Percentiles rank a stretch among this genome's conserved stretches.
Conservation (phyloP, 2,888 invertebrate genomes). For the Eupithecia pulchellata region DNA sequence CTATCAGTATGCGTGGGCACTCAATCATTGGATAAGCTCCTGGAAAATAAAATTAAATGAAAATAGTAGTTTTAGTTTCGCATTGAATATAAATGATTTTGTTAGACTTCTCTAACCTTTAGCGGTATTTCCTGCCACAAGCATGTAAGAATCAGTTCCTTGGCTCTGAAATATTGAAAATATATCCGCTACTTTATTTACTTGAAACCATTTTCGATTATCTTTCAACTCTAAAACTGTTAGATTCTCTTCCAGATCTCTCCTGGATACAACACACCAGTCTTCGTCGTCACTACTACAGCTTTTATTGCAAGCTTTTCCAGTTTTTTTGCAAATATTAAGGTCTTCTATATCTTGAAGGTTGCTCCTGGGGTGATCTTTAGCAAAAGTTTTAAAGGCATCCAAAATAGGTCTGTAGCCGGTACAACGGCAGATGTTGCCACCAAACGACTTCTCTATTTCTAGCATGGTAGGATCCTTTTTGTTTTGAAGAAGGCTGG, state of each 20-base stretch:
- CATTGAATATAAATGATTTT: not conserved
- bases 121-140: constrained; percentile 90
- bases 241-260: constrained; percentile 45
- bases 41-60: constrained; percentile 46
- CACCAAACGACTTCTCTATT: constrained; percentile 89
- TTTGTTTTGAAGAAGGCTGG: constrained; percentile 71
- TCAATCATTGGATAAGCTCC: constrained; percentile 70
- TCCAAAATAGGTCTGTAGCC: constrained; percentile 87
- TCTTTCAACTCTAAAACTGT: constrained; percentile 58
- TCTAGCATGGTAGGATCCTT: constrained; percentile 83
- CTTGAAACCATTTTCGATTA: constrained; percentile 80
- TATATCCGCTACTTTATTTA: constrained; percentile 74
- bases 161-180: constrained; percentile 69
- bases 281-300: constrained; percentile 50
- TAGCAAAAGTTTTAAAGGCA: constrained; percentile 86
- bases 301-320: constrained; percentile 42
- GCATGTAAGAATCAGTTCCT: constrained; percentile 75
- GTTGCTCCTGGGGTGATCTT: constrained; percentile 63
- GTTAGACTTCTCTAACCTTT: constrained; percentile 75
- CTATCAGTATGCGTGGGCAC: constrained; percentile 81
- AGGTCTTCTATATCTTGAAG: constrained; percentile 64
- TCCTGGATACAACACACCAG: constrained; percentile 60
- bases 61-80: not conserved
- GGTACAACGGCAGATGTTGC: constrained; percentile 91
- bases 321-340: constrained; percentile 49